Conservation (phyloP, 2,888 invertebrate species). For the Synergus itoensis region DNA sequence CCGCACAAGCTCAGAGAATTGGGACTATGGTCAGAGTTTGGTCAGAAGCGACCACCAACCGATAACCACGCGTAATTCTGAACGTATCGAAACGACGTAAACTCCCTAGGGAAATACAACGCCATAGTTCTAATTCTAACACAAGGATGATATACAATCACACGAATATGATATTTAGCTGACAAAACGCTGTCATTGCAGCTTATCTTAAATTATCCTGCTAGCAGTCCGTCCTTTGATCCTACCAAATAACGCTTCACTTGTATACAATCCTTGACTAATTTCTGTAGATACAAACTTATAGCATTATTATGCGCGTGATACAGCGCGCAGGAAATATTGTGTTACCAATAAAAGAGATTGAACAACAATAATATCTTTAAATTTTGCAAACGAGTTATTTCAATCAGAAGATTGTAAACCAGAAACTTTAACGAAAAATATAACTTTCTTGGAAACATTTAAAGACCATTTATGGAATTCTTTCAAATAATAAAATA, state of each 20-base stretch:
- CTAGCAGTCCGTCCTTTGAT: conserved; percentile 41
- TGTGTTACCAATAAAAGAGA: no score
- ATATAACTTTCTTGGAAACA: no score
- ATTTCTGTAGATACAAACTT: no score
- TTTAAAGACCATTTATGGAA: no score
- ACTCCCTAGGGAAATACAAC: conserved; percentile 35
- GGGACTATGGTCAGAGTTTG: conserved; percentile 44
- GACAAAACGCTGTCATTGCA: conserved; percentile 67
- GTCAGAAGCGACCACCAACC: conserved; percentile 46
- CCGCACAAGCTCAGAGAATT: conserved; percentile 33
- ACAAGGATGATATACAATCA: background rate
- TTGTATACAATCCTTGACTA: no score
- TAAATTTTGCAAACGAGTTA: no score
- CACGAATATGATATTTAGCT: conserved; percentile 49
- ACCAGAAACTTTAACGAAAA: no score
- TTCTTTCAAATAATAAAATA: no score
- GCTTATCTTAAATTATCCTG: conserved; percentile 62
- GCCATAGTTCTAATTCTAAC: conserved; percentile 18
- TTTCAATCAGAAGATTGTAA: no score
- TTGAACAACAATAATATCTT: no score
- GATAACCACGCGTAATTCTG: conserved; percentile 55
- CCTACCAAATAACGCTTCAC: background rate
- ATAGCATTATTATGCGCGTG: no score
- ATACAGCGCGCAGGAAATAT: no score
- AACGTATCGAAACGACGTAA: conserved; percentile 48